Evolutionary conservation across 1,140 invertebrate species (phyloP), one percentile per base, ranked within the genome.

Genomic region (Lamellibrachia luymesi): DNA sequence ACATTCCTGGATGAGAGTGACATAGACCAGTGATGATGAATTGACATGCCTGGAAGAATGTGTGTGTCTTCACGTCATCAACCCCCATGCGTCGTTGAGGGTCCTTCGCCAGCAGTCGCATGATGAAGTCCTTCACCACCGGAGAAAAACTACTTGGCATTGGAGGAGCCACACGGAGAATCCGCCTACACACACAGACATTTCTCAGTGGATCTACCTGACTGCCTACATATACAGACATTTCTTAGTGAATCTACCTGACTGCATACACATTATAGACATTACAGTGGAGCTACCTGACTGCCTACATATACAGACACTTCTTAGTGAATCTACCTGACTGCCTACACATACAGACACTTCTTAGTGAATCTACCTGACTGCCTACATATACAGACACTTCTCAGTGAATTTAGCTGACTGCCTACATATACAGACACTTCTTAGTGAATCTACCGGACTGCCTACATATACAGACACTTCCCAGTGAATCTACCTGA

Each of bases 41-140:
- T 0, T 80, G 64, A 10, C 64, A 80, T 80, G 13, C 64, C 98
- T 92, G 99, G 96, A 94, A 99, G 96, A 99, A 99, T 94, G 98
- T 97, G 95, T 99, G 99, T 50, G 96, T 97, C 96, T 99, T 99
- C 94, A 99, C 98, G 96, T 99, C 98, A 94, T 97, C 96, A 92
- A 98, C 98, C 4, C 98, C 98, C 93, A 98, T 97, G 94, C 97
- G 97, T 94, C 97, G 97, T 22, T 97, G 97, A 0, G 98, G 98
- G 96, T 99, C 98, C 96, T 99, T 99, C 8, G 98, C 97, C 93
- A 99, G 96, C 90, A 99, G 97, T 94, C 97, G 97, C 80, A 96
- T 96, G 92, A 98, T 98, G 94, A 98, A 98, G 95, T 97, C 97
- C 93, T 97, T 96, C 0, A 97, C 97, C 51, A 96, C 96, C 2